Evolutionary conservation across 2,797 vertebrate genomes (phyloP).

Genomic region (Sebastes matsubarae): DNA sequence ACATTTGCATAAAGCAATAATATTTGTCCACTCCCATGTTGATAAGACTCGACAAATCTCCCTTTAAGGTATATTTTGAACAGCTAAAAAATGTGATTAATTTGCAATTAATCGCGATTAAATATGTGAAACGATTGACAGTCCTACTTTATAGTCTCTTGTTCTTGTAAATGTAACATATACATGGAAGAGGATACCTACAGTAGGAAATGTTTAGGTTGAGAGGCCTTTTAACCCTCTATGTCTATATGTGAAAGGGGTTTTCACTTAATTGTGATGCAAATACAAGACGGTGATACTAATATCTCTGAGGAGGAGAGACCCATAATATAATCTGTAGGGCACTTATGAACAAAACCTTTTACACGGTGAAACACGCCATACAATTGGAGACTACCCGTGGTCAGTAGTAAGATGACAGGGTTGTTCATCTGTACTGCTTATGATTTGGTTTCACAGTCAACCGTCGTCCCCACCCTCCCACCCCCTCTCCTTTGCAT

Average conservation of each 20-base stretch:
- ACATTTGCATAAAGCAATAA: no score
- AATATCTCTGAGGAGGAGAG: slow-evolving; percentile 15
- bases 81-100: no score
- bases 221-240: background rate
- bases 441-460: slow-evolving; percentile 68
- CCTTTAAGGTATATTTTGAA: no score
- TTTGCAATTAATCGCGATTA: no score
- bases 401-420: slow-evolving; percentile 28
- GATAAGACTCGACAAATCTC: no score
- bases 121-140: no score
- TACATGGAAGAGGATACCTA: background rate
- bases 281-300: slow-evolving; percentile 19
- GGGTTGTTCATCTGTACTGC: slow-evolving; percentile 23
- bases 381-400: slow-evolving; percentile 2
- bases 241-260: background rate
- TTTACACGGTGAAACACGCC: slow-evolving; percentile 17
- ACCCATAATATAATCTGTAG: slow-evolving; percentile 38
- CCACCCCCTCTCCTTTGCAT: slow-evolving; percentile 35
- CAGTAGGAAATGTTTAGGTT: background rate
- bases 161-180: background rate
- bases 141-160: background rate
- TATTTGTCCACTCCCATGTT: no score
- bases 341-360: slow-evolving; percentile 40
- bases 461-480: slow-evolving; percentile 48
- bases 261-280: background rate